Evolutionary conservation across 1,140 invertebrate species (phyloP).

Genomic region (Heliconius himera): DNA sequence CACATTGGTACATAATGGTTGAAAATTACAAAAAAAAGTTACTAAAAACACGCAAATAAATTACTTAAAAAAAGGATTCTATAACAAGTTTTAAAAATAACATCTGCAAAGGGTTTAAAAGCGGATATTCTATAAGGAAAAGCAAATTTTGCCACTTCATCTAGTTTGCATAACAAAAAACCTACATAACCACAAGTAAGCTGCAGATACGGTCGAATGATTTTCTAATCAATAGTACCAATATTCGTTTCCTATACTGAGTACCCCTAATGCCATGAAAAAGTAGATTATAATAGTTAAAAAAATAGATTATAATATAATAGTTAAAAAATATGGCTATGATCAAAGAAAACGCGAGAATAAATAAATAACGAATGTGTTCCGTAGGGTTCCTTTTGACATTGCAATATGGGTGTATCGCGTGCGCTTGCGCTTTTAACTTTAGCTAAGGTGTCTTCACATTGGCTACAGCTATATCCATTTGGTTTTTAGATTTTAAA

Average conservation of each 20-base stretch:
- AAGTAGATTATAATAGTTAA: slow-evolving; percentile 14
- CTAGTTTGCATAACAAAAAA: not conserved
- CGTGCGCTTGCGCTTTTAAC: slow-evolving; percentile 52
- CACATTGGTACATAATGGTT: no score
- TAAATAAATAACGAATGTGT: slow-evolving; percentile 45
- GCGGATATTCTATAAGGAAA: not conserved
- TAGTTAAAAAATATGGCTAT: slow-evolving; percentile 16
- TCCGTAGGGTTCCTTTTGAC: slow-evolving; percentile 54
- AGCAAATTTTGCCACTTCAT: not conserved
- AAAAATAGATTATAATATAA: not conserved
- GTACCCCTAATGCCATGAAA: not conserved
- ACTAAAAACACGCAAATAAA: no score
- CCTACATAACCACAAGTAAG: not conserved
- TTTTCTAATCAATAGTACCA: slow-evolving; percentile 4
- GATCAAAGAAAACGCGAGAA: slow-evolving; percentile 35
- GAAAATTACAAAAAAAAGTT: no score
- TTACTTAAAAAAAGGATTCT: no score
- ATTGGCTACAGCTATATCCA: not conserved
- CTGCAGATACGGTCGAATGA: not conserved
- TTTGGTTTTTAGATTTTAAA: not conserved
- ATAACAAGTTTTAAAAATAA: not conserved
- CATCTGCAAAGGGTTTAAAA: not conserved
- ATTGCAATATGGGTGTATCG: slow-evolving; percentile 52
- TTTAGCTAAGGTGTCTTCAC: slow-evolving; percentile 17
- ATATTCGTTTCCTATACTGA: slow-evolving; percentile 2